Evolutionary conservation across 2,797 vertebrate species (phyloP), one percentile per base, ranked within the genome.

Genomic region (Zenarchopterus dispar): DNA sequence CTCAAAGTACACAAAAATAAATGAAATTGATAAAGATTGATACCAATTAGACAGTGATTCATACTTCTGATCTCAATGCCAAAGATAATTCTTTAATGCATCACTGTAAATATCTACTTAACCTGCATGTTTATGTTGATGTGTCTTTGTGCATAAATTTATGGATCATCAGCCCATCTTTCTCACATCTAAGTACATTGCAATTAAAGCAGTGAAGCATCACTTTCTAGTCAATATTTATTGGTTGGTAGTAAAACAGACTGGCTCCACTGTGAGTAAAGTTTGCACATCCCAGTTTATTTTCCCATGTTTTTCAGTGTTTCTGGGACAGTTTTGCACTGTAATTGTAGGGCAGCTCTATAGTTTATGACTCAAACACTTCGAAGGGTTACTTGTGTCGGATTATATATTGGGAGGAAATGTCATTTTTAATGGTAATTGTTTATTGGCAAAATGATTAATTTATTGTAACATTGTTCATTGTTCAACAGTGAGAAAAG

Each of bases 141-240:
- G 9, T 56, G 9, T 31, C 53, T 57, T 59, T 28, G 21, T 2
- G 0, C 60, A 62, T 16, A 46, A 50, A 4, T 70, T 49, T 23
- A 48, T 69, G 62, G 41, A 70, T 64, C 56, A 70, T 47, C 45
- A 57, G 22, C 18, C 21, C 6, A 13, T 53, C 33, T 24, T 17
- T 42, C 58, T 73, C n/a, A 47, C 56, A 75, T 68, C 52, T 54
- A 68, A 75, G 71, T 59, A 53, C 63, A 72, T 72, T n/a, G 53
- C 75, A 75, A 84, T 78, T 79, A 82, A 75, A 61, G 56, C 73
- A 65, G 50, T 48, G 54, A 73, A 65, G 68, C 58, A 22, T 61
- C 28, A 53, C 57, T 65, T 56, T 28, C n/a, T 17, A 17, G 54
- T 84, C 74, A 58, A 77, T 84, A 73, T 81, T 81, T 76, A 79